Percentiles rank a stretch among this genome's conserved stretches.
These are phyloP conservation scores for Vulpes lagopus DNA, from an alignment of 2,113 vertebrate genomes.

Conservation along the genomic window DNA sequence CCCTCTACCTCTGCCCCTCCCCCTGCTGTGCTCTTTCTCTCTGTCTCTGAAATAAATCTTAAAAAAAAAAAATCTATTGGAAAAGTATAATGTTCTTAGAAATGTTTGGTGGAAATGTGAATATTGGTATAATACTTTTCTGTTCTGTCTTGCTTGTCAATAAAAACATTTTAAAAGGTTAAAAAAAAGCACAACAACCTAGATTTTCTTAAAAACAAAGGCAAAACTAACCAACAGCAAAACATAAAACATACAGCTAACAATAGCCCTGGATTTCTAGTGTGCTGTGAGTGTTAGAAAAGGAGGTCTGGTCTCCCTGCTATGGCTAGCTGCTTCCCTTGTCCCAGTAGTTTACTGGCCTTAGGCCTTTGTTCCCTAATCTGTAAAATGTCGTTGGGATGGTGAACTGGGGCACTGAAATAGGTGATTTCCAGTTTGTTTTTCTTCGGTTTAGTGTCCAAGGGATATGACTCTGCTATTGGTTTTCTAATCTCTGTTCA, in stretches of 20 bases:
- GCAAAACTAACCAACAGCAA: neutral
- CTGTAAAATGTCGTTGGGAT: slow-evolving; percentile 8
- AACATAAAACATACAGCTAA: neutral
- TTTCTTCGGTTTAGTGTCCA: neutral
- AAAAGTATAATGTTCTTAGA: slow-evolving; percentile 50
- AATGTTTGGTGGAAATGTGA: neutral
- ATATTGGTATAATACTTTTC: neutral
- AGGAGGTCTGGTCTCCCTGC: neutral
- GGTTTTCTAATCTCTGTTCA: neutral
- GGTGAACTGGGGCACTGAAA: neutral
- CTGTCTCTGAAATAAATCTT: slow-evolving; percentile 19
- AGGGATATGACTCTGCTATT: neutral
- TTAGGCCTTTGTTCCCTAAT: neutral
- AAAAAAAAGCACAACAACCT: neutral
- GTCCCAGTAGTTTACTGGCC: neutral
- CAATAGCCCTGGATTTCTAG: neutral
- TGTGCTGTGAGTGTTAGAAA: neutral
- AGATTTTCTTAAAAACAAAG: slow-evolving; percentile 25
- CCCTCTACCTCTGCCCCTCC: neutral
- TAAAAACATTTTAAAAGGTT: neutral
- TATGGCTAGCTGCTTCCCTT: neutral
- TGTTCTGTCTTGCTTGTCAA: neutral
- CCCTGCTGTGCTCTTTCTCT: neutral
- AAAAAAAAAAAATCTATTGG: neutral
- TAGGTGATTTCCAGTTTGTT: neutral